A percentile compares a stretch with the other conserved stretches of the same genome.
Evolutionary conservation across 2,797 vertebrate species (phyloP).

Genomic region (Sebastes wilsoni): DNA sequence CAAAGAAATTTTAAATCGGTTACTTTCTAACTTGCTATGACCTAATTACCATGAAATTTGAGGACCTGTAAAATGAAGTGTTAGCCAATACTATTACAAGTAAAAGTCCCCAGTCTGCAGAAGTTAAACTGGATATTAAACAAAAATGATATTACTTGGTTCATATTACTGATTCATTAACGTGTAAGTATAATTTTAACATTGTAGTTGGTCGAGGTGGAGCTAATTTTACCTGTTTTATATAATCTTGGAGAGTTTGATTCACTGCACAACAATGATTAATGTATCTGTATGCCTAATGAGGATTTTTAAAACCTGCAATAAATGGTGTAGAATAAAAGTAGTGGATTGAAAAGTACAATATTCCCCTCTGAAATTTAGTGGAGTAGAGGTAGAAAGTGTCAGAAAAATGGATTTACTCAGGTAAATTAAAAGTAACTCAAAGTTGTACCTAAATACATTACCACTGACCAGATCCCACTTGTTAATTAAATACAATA

Average conservation of each 20-base stretch:
- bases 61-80: no score
- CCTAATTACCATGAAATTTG: no score
- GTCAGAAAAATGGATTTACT: background rate
- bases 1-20: no score
- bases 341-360: background rate
- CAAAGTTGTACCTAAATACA: background rate
- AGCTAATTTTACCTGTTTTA: no score
- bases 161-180: background rate
- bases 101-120: no score
- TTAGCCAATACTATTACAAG: no score
- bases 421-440: background rate
- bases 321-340: background rate
- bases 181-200: background rate
- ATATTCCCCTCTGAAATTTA: background rate
- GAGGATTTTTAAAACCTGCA: background rate
- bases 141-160: background rate
- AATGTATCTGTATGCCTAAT: background rate
- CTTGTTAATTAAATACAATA: background rate
- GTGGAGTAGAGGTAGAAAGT: background rate
- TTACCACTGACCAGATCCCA: background rate
- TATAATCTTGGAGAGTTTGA: background rate
- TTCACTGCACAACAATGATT: background rate
- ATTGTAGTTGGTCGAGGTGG: background rate
- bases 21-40: no score
- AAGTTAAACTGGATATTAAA: no score